These are phyloP conservation scores for Zelostemma sp. DNA, from an alignment of 1,140 invertebrate species.

Conservation along the genomic window DNA sequence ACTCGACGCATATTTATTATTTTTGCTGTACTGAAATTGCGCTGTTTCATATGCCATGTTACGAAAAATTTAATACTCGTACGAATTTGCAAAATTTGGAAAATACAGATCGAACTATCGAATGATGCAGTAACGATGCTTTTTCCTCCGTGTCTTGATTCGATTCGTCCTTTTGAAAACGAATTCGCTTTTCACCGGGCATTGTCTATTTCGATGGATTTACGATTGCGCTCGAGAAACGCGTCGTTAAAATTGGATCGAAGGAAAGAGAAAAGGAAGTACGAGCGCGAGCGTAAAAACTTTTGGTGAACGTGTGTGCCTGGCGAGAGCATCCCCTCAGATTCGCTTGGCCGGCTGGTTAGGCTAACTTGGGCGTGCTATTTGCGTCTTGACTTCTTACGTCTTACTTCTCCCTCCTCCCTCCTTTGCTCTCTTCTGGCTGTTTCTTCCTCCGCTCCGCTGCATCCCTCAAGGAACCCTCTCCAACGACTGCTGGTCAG, in stretches of 20 bases:
- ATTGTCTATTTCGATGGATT: no score
- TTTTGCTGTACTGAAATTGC: no score
- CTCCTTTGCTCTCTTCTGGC: constrained; percentile 28
- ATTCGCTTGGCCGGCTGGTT: constrained; percentile 60
- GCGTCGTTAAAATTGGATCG: constrained; percentile 24
- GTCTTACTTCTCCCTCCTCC: constrained; percentile 48
- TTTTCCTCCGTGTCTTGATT: no score
- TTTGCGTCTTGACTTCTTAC: constrained; percentile 67
- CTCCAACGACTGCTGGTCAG: constrained; percentile 53
- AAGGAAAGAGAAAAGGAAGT: constrained; percentile 37
- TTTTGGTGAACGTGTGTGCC: constrained; percentile 52
- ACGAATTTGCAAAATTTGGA: no score
- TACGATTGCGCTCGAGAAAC: not conserved
- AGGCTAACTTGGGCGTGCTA: constrained; percentile 68
- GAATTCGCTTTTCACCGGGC: no score
- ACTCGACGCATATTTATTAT: no score
- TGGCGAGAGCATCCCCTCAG: constrained; percentile 48
- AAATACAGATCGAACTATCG: no score
- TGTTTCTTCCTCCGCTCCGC: constrained; percentile 42
- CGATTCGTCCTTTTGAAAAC: no score
- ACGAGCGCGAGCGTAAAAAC: constrained; percentile 46
- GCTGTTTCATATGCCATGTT: no score
- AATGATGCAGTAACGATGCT: no score
- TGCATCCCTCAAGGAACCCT: constrained; percentile 36
- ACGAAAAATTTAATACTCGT: no score